Evolutionary conservation across 2,797 vertebrate species (phyloP), one percentile per base, ranked within the genome.

Genomic region (Sebastiscus tertius): DNA sequence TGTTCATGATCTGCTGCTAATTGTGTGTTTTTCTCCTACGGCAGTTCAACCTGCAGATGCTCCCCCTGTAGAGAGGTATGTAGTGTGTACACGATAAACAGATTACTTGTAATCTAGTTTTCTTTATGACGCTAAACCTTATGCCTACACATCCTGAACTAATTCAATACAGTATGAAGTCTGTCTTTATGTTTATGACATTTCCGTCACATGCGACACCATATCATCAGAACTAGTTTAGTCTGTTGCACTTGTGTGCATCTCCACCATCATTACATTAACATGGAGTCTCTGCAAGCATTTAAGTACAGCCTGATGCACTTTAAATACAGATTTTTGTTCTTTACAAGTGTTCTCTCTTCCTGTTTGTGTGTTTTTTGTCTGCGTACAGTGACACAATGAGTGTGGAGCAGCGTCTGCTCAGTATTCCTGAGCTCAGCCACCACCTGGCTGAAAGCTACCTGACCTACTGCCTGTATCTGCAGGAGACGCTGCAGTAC

Each of bases 381-480:
- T 55, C 27, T 67, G 24, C 5, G 4, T 8, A 42, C 92, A 99
- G 98, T 80, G 97, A 97, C 88, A 90, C 93, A 22, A 92, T 96
- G 84, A 94, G 95, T 10, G 95, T 86, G 49, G 96, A 96, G 80
- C 98, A 97, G 82, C 97, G 95, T 80, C 95, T 99, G 86, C 97
- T 99, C 87, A 99, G 97, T 65, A 89, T 99, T 60, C 96, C 97
- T 1, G 98, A 99, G 92, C 96, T 99, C 86, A 99, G 98, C 92
- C 96, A 97, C 92, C 98, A 97, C 93, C 96, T 99, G 89, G 98
- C 98, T 18, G 99, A 99, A 93, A 97, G 97, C 95, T 99, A 97
- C 95, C 94, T 99, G 94, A 98, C 97, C 93, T 98, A 96, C 93
- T 96, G 96, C 87, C 95, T 98, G 76, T 98, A 97, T 91, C 94